Base-by-base conservation (phyloP, 1,140 invertebrate species). In the Drosophila biarmipes region DNA sequence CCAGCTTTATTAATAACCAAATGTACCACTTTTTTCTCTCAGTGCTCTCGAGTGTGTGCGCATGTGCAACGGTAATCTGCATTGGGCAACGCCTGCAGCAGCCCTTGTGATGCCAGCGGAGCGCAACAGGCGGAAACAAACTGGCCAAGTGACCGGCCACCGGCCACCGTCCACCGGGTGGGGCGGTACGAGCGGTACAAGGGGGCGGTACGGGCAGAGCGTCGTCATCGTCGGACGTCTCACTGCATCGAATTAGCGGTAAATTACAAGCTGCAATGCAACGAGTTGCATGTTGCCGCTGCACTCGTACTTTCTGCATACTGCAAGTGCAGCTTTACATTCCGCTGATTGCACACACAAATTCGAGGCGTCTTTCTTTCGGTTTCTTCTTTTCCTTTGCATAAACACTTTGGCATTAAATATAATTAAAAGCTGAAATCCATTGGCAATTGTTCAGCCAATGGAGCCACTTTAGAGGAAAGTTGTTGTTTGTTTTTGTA, bases 201-300 rank as follows among this genome's bases (percentile, higher is more conserved):
- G 7, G 38, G 38, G 38, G 38, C 38, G 38, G n/a, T 40, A 40
- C n/a, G n/a, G 7, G n/a, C 4, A 6, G 7, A 15, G 19, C 29
- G 66, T 78, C 59, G 53, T 54, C 77, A 53, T 69, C 64, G 80
- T 54, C 24, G 48, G 73, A 58, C 56, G 63, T 61, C 75, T 79
- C 68, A 64, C 57, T 69, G 80, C 82, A 71, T 82, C 78, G 80
- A 86, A 86, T 86, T 87, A 86, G 84, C 81, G 78, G 84, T 82
- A 87, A 87, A 86, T 86, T 86, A 87, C 78, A 87, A 78, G 53
- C 56, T 73, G 66, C 73, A 69, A 51, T 72, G 43, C 66, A 17
- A 17, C 15, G 15, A 14, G 63, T 67, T 62, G 63, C 63, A 67
- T 67, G 54, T 56, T 54, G 55, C 63, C 57, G 75, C 43, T 67